These are phyloP conservation scores for Ormyrus rosae DNA, from an alignment of 2,888 invertebrate species.

Conservation along the genomic window DNA sequence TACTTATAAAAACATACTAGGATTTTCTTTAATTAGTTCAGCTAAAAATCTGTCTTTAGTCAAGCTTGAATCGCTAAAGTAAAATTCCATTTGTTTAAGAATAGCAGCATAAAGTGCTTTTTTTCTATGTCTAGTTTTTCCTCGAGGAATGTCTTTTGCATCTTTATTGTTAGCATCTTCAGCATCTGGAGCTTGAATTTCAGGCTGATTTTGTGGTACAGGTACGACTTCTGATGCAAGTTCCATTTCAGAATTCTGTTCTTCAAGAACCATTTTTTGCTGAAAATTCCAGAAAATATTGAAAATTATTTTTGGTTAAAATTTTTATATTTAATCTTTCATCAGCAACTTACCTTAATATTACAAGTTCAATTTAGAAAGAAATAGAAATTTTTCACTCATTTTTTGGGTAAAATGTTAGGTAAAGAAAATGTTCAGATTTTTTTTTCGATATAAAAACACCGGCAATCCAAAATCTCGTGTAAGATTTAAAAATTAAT, in stretches of 20 bases:
- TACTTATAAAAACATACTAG: slow-evolving; percentile 77
- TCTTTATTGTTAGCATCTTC: slow-evolving; percentile 55
- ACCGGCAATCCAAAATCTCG: too few species aligned
- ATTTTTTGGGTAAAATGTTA: too few species aligned
- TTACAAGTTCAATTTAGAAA: too few species aligned
- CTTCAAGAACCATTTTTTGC: slow-evolving; percentile 71
- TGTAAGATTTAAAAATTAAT: too few species aligned
- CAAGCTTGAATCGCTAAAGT: slow-evolving; percentile 94
- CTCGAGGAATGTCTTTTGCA: slow-evolving; percentile 64
- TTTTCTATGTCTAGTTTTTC: slow-evolving; percentile 83
- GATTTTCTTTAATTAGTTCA: slow-evolving; percentile 82
- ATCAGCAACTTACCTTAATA: too few species aligned
- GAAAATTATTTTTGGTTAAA: too few species aligned
- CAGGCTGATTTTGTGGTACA: slow-evolving; percentile 66
- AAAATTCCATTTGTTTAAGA: slow-evolving; percentile 94
- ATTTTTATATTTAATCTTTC: too few species aligned
- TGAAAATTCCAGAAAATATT: neutral
- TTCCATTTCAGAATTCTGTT: slow-evolving; percentile 69
- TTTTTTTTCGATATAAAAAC: too few species aligned
- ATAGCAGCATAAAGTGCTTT: slow-evolving; percentile 85
- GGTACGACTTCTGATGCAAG: slow-evolving; percentile 71
- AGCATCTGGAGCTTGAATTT: slow-evolving; percentile 30
- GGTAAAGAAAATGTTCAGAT: too few species aligned
- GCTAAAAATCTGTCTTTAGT: slow-evolving; percentile 91
- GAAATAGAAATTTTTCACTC: too few species aligned